phyloP scores from a whole-genome alignment of 2,113 vertebrate genomes.

The Pelmatolapia mariae region DNA sequence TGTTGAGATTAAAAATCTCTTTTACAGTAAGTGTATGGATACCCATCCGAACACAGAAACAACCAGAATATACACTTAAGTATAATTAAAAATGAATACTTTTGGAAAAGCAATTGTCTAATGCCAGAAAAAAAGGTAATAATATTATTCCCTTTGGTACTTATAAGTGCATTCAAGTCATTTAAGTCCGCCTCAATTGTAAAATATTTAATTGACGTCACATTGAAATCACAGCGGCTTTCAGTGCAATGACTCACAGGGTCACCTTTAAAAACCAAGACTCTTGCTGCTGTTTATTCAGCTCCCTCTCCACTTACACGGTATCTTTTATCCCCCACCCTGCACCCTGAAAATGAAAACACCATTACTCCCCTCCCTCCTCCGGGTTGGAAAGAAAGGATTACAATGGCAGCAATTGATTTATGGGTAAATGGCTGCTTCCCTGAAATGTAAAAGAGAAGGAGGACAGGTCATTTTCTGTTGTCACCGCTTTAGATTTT shows the following conservation, averaged over 20 bases:
- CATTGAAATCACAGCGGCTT: neutral
- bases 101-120: neutral
- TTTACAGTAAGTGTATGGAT: neutral
- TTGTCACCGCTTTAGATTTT: neutral
- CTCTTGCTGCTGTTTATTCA: neutral
- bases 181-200: neutral
- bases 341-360: constrained; percentile 34
- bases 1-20: neutral
- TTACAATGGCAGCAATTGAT: constrained; percentile 38
- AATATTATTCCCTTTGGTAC: neutral
- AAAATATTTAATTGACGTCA: neutral
- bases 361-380: constrained; percentile 14
- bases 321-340: neutral
- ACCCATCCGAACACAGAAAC: neutral
- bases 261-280: constrained; percentile 2
- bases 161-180: neutral
- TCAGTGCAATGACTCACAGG: neutral
- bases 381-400: constrained; percentile 20
- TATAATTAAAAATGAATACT: neutral
- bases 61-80: neutral
- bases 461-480: constrained; percentile 1
- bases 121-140: neutral
- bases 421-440: constrained; percentile 25
- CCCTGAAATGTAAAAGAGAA: constrained; percentile 10
- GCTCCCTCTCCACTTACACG: neutral